A percentile compares a stretch with the other conserved stretches of the same genome.
phyloP scores from a whole-genome alignment of 2,113 vertebrate species.

The Cephalopterus ornatus region DNA sequence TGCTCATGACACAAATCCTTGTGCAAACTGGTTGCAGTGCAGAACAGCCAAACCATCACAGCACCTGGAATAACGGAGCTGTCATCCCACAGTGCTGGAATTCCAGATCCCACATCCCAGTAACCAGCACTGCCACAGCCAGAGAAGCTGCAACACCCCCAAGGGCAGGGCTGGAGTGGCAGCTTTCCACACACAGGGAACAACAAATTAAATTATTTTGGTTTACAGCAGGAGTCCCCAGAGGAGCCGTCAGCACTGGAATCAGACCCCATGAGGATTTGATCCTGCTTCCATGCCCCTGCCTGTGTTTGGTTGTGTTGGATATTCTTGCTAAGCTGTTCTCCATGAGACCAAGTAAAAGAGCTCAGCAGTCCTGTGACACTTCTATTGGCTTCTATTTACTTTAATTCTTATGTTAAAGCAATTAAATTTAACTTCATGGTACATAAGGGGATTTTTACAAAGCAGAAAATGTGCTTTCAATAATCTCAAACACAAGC shows the following conservation, averaged over 20 bases:
- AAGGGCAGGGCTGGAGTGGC: neutral
- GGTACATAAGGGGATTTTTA: neutral
- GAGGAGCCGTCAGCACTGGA: neutral
- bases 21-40: rapidly evolving
- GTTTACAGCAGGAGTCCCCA: neutral
- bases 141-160: neutral
- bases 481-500: neutral
- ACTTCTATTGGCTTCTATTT: neutral
- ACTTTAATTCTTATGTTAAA: neutral
- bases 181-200: neutral
- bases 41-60: neutral
- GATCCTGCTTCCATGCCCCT: neutral
- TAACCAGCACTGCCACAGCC: neutral
- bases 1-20: neutral
- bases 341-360: neutral
- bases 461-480: neutral
- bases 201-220: neutral
- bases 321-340: neutral
- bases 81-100: neutral
- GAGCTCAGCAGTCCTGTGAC: neutral
- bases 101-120: neutral
- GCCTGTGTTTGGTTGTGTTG: neutral
- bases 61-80: rapidly evolving
- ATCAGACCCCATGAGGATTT: rapidly evolving
- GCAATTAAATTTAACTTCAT: neutral